Base-by-base conservation (phyloP, 2,113 vertebrate genomes). In the Apteryx mantelli region DNA sequence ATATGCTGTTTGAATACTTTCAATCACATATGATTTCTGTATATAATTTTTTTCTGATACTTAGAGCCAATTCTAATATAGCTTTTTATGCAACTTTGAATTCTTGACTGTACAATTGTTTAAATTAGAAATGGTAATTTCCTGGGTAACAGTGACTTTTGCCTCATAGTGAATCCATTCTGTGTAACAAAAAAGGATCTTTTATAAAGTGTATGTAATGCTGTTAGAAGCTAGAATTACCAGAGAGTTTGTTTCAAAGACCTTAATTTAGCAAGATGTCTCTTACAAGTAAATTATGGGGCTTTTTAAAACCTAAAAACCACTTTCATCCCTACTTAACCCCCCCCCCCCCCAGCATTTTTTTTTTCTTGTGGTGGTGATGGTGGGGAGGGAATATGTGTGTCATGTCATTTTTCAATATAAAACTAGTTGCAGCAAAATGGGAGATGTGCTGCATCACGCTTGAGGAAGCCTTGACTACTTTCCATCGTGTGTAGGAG, bases 11-110 rank as follows among this genome's bases (percentile, higher is more conserved):
- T 10, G 16, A 53, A 20, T 22, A 13, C 32, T 20, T 1, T 1
- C 25, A 6, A 0, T 9, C n/a, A 21, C n/a, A 7, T 32, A 11
- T 0, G 13, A 3, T 48, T 40, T n/a, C 2, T 7, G 13, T 3
- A 0, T 2, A 9, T 8, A 3, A 18, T 4, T 28, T 11, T 32
- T 24, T 38, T 34, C 21, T 5, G 12, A 14, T 36, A 22, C 25
- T n/a, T 9, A 8, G 8, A 22, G 60, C 34, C 0, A 1, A 2
- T 68, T 34, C 30, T 9, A 28, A 0, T 6, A 2, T 1, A 16
- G 83, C 36, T 87, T 38, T 38, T 83, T 24, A 10, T 0, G 0
- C 26, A 28, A 1, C n/a, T 66, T 8, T 6, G 48, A 16, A 26
- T 55, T 26, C 38, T 28, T 53, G 52, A 14, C 13, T 46, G 18